Base-by-base conservation (phyloP, 2,888 invertebrate species). In the Xestia xanthographa region DNA sequence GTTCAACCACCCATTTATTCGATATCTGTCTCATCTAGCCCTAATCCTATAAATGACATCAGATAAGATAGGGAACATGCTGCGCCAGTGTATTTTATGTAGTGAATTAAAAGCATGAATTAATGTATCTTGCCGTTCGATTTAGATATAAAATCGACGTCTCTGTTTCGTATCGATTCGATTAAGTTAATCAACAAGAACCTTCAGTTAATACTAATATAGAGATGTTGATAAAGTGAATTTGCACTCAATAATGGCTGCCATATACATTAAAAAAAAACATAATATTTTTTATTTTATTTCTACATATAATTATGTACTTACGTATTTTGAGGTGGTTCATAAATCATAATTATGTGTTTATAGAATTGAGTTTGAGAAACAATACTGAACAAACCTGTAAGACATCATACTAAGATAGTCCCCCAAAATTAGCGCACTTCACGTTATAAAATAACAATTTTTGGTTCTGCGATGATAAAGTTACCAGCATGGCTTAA, bases 31-130 rank as follows among this genome's bases (percentile, higher is more conserved):
- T 90, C 94, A 96, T 96, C 95, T 95, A 92, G 92, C 92, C 91
- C 92, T 96, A 95, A 96, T 95, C 95, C 94, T 92, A 95, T 95
- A 95, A 95, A 96, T 94, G 95, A 96, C 95, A 95, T 95, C 94
- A 91, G 94, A 95, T 96, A 94, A 95, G 95, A 92, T 91, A 91
- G 92, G 75, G 93, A 83, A 79, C 87, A 93, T 75, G 88, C 87
- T 93, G 89, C 72, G 63, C 84, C 81, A 82, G 83, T 86, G 88
- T 88, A 88, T 91, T 92, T 90, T 92, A 91, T 90, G 87, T 83
- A 80, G 78, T 81, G 88, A 89, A 91, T 92, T 91, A 90, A 92
- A 92, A 88, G 86, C 86, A 87, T 84, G 87, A 91, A 91, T 90
- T 89, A 89, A 91, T 88, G 89, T 88, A 86, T 80, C 85, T 86